phyloP scores from a whole-genome alignment of 1,140 invertebrate genomes.

The Drosophila ercepeae region DNA sequence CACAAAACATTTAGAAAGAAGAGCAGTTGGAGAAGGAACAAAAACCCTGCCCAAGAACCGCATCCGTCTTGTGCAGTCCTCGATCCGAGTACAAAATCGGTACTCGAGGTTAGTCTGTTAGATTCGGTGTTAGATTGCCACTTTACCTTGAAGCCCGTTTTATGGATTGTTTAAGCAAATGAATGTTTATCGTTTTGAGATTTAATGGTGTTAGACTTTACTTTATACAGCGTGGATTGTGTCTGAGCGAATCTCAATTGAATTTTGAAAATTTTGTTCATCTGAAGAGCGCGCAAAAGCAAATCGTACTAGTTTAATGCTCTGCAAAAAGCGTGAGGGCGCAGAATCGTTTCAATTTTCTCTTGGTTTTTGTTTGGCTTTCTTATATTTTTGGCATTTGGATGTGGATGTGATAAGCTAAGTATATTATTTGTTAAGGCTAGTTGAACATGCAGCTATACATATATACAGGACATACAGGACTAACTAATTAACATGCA shows the following conservation, averaged over 20 bases:
- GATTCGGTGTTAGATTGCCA: conserved; percentile 34
- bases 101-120: conserved; percentile 46
- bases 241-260: conserved; percentile 54
- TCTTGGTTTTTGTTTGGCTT: conserved; percentile 32
- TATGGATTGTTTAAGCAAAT: conserved; percentile 48
- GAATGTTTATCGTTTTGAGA: conserved; percentile 50
- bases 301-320: conserved; percentile 46
- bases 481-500: conserved; percentile 15
- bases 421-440: conserved; percentile 56
- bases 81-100: conserved; percentile 19
- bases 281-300: conserved; percentile 56
- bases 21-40: conserved; percentile 10
- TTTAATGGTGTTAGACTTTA: conserved; percentile 66
- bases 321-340: conserved; percentile 61
- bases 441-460: conserved; percentile 54
- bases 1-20: conserved; percentile 21
- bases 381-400: conserved; percentile 50
- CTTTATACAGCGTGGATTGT: conserved; percentile 74
- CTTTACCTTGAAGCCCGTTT: conserved; percentile 64
- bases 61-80: conserved; percentile 29
- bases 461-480: conserved; percentile 28
- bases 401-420: conserved; percentile 64
- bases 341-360: conserved; percentile 51
- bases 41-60: conserved; percentile 61
- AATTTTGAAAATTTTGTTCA: background rate